Base-by-base conservation (phyloP, 53 echinoderm and acorn worm species). In the Glandiceps talaboti region DNA sequence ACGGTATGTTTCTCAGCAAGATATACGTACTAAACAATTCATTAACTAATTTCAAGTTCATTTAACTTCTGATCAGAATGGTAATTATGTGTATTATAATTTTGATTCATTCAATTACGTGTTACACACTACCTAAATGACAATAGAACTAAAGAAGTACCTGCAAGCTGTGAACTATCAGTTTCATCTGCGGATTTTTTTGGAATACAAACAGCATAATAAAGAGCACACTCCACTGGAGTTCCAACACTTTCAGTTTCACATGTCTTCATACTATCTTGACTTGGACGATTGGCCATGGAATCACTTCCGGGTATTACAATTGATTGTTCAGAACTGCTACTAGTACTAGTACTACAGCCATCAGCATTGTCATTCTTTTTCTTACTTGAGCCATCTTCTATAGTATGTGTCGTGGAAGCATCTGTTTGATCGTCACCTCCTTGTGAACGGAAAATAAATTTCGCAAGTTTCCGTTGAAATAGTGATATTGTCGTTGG, bases 401-500 rank as follows among this genome's bases (percentile, higher is more conserved):
- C 79, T 31, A n/a, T 83, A 28, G 27, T 27, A 29, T 33, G 75
- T 28, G n/a, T 73, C 1, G 6, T 33, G 20, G 29, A 77, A 0
- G n/a, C 1, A 29, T 76, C 73, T 28, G 12, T 27, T 29, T 10
- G 32, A n/a, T 31, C 33, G n/a, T 0, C 0, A 14, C 30, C 75
- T 33, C 86, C 86, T 33, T 74, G 78, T 31, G 77, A 77, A 33
- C 81, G 78, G 25, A 82, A 73, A 1, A 88, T 78, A 75, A 83
- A 86, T 28, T 76, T 86, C 25, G 90, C 88, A 10, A 94, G 86
- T 83, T 88, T 84, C 80, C 87, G 88, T 29, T 88, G 86, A 85
- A 88, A 92, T 75, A 94, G 80, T 20, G 75, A 79, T 27, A 92
- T 75, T 6, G 94, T 94, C 14, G 94, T 87, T 76, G 87, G 81